Conservation (phyloP, 2,113 vertebrate genomes). For the Struthidea cinerea region DNA sequence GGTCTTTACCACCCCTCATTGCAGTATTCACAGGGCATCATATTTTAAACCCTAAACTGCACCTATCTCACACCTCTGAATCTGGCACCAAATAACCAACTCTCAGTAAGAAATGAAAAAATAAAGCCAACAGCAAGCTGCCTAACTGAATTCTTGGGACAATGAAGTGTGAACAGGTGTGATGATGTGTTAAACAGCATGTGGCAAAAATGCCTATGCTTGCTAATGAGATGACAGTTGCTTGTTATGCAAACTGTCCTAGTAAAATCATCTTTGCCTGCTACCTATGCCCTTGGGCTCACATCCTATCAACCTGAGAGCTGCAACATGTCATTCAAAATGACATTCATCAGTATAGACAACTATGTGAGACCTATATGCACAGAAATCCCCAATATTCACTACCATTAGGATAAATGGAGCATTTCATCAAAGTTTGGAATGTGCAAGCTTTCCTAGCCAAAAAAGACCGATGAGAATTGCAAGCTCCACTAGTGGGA, state of each 20-base stretch:
- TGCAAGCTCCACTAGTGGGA: neutral
- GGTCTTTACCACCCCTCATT: neutral
- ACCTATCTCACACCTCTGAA: neutral
- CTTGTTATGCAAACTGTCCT: slow-evolving; percentile 51
- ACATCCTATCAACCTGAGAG: slow-evolving; percentile 32
- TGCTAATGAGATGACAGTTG: slow-evolving; percentile 62
- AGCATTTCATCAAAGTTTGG: neutral
- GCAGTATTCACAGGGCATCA: neutral
- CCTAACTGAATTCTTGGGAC: slow-evolving; percentile 24
- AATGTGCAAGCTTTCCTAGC: neutral
- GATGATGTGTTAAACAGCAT: slow-evolving; percentile 61
- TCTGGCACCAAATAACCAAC: neutral
- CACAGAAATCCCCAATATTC: neutral
- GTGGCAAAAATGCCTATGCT: slow-evolving; percentile 43
- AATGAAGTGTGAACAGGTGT: slow-evolving; percentile 54
- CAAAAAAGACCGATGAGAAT: neutral
- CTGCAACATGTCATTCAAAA: slow-evolving; percentile 10
- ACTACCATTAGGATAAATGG: neutral
- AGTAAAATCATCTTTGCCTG: slow-evolving; percentile 33
- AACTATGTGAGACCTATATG: neutral
- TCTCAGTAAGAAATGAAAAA: neutral
- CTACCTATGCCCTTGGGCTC: slow-evolving; percentile 56
- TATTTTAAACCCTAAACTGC: neutral
- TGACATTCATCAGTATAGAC: slow-evolving; percentile 13
- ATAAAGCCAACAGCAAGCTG: neutral